Evolutionary conservation across 2,797 vertebrate species (phyloP), one percentile per base, ranked within the genome.

Genomic region (Acanthurus tractus): DNA sequence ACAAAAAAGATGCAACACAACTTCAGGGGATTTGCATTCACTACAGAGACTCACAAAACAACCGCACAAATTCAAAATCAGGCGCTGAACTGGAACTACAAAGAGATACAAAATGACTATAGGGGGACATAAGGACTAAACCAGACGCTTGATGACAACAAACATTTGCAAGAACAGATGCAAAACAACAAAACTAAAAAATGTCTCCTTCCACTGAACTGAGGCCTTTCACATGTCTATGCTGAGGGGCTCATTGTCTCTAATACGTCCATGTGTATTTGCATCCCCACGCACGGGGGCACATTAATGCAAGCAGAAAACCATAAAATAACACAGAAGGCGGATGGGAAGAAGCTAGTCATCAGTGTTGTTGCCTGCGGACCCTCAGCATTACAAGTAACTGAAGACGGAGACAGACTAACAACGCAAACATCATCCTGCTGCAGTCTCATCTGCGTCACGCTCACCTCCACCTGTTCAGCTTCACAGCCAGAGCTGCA

Each of bases 401-500:
- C 36, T 6, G 56, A 46, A 22, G 52, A 70, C 50, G 40, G 22
- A 44, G n/a, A 44, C 46, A 45, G 22, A 6, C 13, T 65, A 54
- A 62, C 53, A 57, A 71, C 20, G 14, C n/a, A n/a, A 13, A 69
- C 44, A 34, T 59, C 20, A 49, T 36, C 29, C 52, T 74, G 57
- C 55, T 49, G 55, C 44, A 56, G 68, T 36, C 29, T 78, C 63
- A 18, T 62, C 78, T 45, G 8, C 8, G 10, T 23, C 36, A 17
- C 3, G 0, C 14, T 76, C 69, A 76, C 52, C 64, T 70, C 62
- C 62, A 42, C 23, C 6, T 11, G 52, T 63, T 84, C 76, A 70
- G 50, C 66, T 36, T 66, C 58, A 62, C 61, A 74, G 23, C 59
- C 42, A 15, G 75, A 69, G 42, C 63, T 64, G 53, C 46, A 74